These are phyloP conservation scores for Orchestia grillus DNA, from an alignment of 1,140 invertebrate genomes.

Conservation along the genomic window DNA sequence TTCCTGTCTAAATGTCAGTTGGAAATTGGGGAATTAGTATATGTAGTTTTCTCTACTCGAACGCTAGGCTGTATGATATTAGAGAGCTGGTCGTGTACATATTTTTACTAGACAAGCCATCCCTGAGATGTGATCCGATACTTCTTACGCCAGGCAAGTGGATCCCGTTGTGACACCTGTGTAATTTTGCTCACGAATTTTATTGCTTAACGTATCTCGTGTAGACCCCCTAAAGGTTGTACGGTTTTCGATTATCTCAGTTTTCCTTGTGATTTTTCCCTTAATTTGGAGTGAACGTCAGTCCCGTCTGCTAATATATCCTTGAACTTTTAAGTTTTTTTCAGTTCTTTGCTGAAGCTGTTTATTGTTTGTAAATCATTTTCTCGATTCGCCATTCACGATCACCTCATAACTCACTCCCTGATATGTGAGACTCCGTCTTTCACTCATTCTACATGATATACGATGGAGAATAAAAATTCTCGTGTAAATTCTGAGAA, in stretches of 20 bases:
- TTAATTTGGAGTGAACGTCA: slow-evolving; percentile 11
- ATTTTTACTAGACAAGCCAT: slow-evolving; percentile 37
- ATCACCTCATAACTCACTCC: slow-evolving; percentile 4
- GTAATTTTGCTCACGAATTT: slow-evolving; percentile 39
- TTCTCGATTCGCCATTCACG: not conserved
- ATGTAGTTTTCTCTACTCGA: slow-evolving; percentile 25
- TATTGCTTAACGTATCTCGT: not conserved
- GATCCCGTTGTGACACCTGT: slow-evolving; percentile 2
- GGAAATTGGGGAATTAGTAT: slow-evolving; percentile 18
- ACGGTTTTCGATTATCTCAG: not conserved
- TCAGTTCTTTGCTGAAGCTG: not conserved
- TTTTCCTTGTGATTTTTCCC: not conserved
- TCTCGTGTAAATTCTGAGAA: slow-evolving; percentile 29
- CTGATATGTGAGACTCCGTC: slow-evolving; percentile 13
- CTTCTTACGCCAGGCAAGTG: not conserved
- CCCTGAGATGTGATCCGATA: slow-evolving; percentile 14
- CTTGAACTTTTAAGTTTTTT: not conserved
- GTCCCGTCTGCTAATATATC: not conserved
- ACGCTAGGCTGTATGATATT: slow-evolving; percentile 48
- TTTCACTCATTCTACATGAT: slow-evolving; percentile 10
- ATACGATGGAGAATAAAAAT: slow-evolving; percentile 34
- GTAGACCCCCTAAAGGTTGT: slow-evolving; percentile 37
- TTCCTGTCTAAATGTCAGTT: not conserved
- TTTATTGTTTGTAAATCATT: not conserved
- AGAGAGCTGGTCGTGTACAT: slow-evolving; percentile 50